Evolutionary conservation across 2,888 invertebrate species (phyloP), one percentile per base, ranked within the genome.

Genomic region (Drosophila kuntzei): DNA sequence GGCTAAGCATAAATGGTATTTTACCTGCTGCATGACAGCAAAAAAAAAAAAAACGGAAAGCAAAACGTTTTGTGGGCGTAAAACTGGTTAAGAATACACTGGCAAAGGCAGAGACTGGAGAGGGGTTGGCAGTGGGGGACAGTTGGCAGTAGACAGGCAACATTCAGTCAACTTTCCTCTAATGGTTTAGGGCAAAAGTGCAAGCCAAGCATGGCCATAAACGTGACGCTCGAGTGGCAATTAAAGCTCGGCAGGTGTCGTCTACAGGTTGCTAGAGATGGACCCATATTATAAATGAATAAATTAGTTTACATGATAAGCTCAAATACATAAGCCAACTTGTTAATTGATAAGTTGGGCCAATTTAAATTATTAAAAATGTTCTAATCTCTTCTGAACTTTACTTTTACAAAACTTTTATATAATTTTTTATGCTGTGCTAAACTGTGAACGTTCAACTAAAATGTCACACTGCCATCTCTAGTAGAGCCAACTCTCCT

Each of bases 141-240:
- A 51, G 18, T 39, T 16, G 44, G 27, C 27, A 37, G 12, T 41
- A 8, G 62, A 54, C 29, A 18, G 29, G 22, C 63, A 63, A 60
- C 53, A 63, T 55, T 74, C 60, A 64, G 67, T 60, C 54, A 71
- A 68, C 63, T 74, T 70, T 50, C 32, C 61, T 63, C 64, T 77
- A 80, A 87, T 83, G 82, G 81, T 62, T 79, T 67, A 54, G 47
- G 68, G 54, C 37, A 54, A 80, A 87, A 82, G 85, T 87, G 82
- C 81, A 87, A 80, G 72, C 63, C 63, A 77, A 84, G 87, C 87
- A 75, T 63, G 59, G 62, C 51, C 81, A 70, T 87, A 81, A 78
- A 76, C 79, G 74, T 71, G 83, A 70, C 71, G 70, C 85, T 78
- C 71, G 76, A 87, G 73, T 70, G 76, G 70, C 87, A 83, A 83